These are phyloP conservation scores for Epirrita christyi DNA, from an alignment of 2,888 invertebrate species.

Conservation along the genomic window DNA sequence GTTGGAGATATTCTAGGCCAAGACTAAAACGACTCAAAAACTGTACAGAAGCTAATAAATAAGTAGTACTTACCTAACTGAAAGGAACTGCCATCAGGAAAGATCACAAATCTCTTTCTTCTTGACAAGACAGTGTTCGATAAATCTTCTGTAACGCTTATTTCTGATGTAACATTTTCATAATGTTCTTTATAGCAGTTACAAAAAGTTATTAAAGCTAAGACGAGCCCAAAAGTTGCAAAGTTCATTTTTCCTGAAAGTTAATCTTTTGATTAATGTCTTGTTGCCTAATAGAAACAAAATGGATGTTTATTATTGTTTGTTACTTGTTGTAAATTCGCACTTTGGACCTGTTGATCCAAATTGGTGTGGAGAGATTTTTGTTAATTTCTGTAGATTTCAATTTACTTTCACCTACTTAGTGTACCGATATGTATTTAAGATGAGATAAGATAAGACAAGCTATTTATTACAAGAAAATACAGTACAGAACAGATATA, in stretches of 20 bases:
- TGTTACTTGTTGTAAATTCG: constrained; percentile 19
- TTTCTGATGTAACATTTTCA: constrained; percentile 26
- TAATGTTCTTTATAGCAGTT: constrained; percentile 22
- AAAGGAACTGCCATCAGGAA: constrained; percentile 86
- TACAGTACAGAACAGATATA: no score
- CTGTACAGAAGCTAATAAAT: no score
- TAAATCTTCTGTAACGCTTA: constrained; percentile 15
- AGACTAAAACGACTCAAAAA: no score
- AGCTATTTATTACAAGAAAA: no score
- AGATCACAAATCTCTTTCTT: constrained; percentile 81
- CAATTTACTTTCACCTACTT: no score
- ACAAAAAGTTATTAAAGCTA: constrained; percentile 25
- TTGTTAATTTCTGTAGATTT: neutral
- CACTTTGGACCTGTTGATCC: constrained; percentile 30
- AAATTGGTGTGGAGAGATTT: constrained; percentile 3
- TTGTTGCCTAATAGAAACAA: constrained; percentile 28
- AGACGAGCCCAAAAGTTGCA: constrained; percentile 23
- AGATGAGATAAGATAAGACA: no score
- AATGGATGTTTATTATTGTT: constrained; percentile 28
- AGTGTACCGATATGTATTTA: no score
- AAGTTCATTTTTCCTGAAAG: constrained; percentile 29
- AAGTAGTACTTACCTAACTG: constrained; percentile 80
- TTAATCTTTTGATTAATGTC: constrained; percentile 32
- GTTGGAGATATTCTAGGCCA: no score
- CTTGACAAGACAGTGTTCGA: constrained; percentile 66